Evolutionary conservation across 2,888 invertebrate genomes (phyloP).

Genomic region (Euclidia mi): DNA sequence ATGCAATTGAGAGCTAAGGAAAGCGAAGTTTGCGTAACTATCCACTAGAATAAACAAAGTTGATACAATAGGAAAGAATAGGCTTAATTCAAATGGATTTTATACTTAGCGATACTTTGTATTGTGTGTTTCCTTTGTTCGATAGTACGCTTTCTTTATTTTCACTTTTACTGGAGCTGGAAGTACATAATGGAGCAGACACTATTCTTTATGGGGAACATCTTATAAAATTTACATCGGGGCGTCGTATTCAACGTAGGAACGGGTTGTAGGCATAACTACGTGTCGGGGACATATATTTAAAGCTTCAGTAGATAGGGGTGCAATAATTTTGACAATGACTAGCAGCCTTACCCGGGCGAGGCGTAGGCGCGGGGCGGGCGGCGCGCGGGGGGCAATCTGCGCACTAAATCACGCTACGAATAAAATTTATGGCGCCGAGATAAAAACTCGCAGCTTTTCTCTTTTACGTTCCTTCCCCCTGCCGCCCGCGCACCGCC

Average conservation of each 20-base stretch:
- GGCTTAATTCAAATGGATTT: slow-evolving; percentile 61
- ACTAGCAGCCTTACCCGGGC: slow-evolving; percentile 89
- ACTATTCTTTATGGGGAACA: slow-evolving; percentile 56
- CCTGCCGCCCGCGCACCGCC: slow-evolving; percentile 62
- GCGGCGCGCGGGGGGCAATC: slow-evolving; percentile 86
- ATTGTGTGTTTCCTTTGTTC: slow-evolving; percentile 42
- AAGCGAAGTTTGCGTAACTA: slow-evolving; percentile 79
- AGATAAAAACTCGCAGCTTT: slow-evolving; percentile 91
- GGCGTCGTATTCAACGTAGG: slow-evolving; percentile 64
- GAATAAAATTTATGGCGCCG: slow-evolving; percentile 91
- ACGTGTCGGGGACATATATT: slow-evolving; percentile 89
- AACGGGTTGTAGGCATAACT: slow-evolving; percentile 86
- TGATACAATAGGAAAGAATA: slow-evolving; percentile 66
- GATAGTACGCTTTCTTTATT: slow-evolving; percentile 50
- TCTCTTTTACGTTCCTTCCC: slow-evolving; percentile 90
- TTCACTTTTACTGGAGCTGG: slow-evolving; percentile 52
- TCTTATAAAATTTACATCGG: slow-evolving; percentile 70
- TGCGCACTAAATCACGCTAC: slow-evolving; percentile 91
- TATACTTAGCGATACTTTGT: slow-evolving; percentile 37
- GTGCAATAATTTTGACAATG: slow-evolving; percentile 91
- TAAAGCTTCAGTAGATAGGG: slow-evolving; percentile 90
- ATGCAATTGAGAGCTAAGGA: slow-evolving; percentile 68
- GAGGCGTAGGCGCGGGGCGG: slow-evolving; percentile 86
- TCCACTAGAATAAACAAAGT: slow-evolving; percentile 67
- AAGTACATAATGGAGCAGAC: slow-evolving; percentile 36